Conservation (phyloP, 1,140 invertebrate species). For the Drosophila punjabiensis region DNA sequence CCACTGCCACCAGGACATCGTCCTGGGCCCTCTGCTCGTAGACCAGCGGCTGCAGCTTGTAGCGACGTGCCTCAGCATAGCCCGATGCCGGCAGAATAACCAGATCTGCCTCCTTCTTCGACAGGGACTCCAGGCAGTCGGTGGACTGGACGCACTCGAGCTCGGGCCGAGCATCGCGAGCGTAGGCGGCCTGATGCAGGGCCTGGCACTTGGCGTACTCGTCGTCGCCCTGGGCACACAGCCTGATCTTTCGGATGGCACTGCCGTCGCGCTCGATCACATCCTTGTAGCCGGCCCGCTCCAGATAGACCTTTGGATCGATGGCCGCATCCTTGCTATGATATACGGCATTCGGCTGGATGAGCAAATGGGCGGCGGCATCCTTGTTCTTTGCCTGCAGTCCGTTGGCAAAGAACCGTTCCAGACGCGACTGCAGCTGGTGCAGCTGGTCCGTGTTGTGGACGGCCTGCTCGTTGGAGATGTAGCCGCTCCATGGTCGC, state of each 20-base stretch:
- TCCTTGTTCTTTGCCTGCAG: conserved; percentile 74
- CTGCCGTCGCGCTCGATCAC: conserved; percentile 89
- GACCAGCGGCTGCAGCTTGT: conserved; percentile 65
- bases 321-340: conserved; percentile 88
- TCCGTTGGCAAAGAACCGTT: conserved; percentile 78
- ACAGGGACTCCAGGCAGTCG: conserved; percentile 89
- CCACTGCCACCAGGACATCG: conserved; percentile 72
- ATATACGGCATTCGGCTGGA: conserved; percentile 87
- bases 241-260: conserved; percentile 85
- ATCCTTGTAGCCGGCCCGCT: conserved; percentile 90
- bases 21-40: conserved; percentile 68
- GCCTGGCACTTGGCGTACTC: conserved; percentile 89
- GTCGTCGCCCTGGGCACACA: conserved; percentile 88
- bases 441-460: conserved; percentile 84
- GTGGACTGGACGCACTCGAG: conserved; percentile 88
- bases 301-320: conserved; percentile 88
- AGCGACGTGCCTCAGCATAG: conserved; percentile 57
- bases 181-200: conserved; percentile 89
- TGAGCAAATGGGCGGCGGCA: conserved; percentile 86
- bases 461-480: conserved; percentile 88
- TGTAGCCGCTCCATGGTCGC: conserved; percentile 91
- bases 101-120: conserved; percentile 64
- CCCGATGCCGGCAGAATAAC: conserved; percentile 21
- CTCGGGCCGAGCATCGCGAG: conserved; percentile 90
- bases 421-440: conserved; percentile 74